phyloP scores from a whole-genome alignment of 2,113 vertebrate genomes.

The Cricetomys ansorgei region DNA sequence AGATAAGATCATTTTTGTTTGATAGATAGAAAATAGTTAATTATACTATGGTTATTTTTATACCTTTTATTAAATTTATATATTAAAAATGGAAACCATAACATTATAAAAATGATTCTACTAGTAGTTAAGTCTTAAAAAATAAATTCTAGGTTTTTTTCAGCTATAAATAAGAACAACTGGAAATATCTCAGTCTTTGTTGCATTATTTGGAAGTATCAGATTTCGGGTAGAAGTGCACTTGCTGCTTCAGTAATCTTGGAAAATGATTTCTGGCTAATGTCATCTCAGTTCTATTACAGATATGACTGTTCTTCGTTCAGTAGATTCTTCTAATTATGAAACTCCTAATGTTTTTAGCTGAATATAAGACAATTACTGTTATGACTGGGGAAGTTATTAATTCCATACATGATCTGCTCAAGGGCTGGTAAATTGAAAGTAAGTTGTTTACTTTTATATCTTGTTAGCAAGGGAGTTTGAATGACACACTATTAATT shows the following conservation, averaged over 20 bases:
- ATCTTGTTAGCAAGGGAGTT: slow-evolving; percentile 50
- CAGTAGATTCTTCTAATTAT: slow-evolving; percentile 41
- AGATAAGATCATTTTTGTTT: slow-evolving; percentile 26
- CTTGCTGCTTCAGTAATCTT: slow-evolving; percentile 15
- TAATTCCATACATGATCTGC: slow-evolving; percentile 42
- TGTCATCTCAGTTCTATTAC: slow-evolving; percentile 53
- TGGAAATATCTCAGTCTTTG: slow-evolving; percentile 30
- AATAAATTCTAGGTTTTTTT: slow-evolving; percentile 34
- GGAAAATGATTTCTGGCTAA: slow-evolving; percentile 27
- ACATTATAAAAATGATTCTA: background rate
- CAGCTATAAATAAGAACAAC: background rate
- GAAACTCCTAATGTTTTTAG: slow-evolving; percentile 51
- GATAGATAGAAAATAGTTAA: background rate
- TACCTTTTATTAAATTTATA: slow-evolving; percentile 17
- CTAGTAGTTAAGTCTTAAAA: slow-evolving; percentile 21
- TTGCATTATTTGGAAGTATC: slow-evolving; percentile 34
- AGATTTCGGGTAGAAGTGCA: background rate
- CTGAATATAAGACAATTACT: slow-evolving; percentile 62
- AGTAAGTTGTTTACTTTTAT: slow-evolving; percentile 73
- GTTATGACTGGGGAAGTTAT: slow-evolving; percentile 54
- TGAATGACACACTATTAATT: slow-evolving; percentile 75
- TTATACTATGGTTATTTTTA: background rate
- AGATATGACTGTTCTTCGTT: slow-evolving; percentile 40
- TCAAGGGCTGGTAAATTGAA: slow-evolving; percentile 62
- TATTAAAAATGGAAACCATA: background rate